Evolutionary conservation across 2,113 vertebrate species (phyloP).

Genomic region (Clarias magur): DNA sequence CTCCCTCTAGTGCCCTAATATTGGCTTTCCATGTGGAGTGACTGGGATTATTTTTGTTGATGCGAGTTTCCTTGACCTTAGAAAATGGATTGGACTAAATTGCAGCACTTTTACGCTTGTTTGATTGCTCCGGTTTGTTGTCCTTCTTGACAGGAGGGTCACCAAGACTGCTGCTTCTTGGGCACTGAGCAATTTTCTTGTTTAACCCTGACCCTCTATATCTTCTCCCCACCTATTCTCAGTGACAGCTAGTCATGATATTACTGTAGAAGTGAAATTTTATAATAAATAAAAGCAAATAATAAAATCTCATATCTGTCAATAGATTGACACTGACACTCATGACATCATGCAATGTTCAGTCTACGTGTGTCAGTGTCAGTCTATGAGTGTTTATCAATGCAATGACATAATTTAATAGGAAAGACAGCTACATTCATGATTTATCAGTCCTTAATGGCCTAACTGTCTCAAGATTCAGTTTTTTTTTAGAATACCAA

Average conservation of each 20-base stretch:
- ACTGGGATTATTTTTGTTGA: conserved; percentile 33
- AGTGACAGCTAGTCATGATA: background rate
- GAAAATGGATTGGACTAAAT: conserved; percentile 31
- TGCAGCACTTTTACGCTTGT: conserved; percentile 12
- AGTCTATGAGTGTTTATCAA: too few species aligned
- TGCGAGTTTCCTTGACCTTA: conserved; percentile 2
- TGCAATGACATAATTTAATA: background rate
- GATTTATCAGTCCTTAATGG: background rate
- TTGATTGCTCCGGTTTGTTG: conserved; percentile 22
- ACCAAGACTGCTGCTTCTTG: background rate
- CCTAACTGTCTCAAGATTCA: background rate
- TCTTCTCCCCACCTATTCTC: background rate
- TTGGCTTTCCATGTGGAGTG: conserved; percentile 30
- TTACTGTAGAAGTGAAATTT: background rate
- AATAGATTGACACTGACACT: background rate
- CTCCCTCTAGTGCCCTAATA: background rate
- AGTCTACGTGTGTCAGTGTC: too few species aligned
- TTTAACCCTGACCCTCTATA: background rate
- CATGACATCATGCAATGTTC: too few species aligned
- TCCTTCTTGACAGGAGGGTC: conserved; percentile 6
- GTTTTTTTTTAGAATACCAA: background rate
- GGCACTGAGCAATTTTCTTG: background rate
- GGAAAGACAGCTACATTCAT: background rate
- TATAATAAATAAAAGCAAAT: background rate
- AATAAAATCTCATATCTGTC: background rate